Conservation (phyloP, 2,888 invertebrate genomes). For the Bellardia bayeri region DNA sequence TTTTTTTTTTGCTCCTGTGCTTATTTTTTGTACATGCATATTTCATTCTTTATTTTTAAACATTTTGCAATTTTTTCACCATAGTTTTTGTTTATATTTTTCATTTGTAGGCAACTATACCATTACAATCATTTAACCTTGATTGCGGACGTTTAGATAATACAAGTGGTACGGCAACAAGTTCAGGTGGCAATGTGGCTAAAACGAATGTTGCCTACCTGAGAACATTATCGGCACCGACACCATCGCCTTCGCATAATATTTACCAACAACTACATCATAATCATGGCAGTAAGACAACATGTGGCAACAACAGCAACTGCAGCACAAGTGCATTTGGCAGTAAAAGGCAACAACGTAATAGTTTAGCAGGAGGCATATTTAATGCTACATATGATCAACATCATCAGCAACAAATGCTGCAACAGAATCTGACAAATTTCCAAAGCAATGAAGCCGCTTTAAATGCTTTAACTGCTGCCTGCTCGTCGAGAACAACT, state of each 20-base stretch:
- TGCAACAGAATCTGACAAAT: slow-evolving; percentile 79
- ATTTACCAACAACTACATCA: slow-evolving; percentile 73
- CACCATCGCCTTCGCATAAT: slow-evolving; percentile 75
- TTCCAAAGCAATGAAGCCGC: slow-evolving; percentile 77
- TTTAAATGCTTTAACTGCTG: slow-evolving; percentile 56
- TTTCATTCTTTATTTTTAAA: slow-evolving; percentile 62
- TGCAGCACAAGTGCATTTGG: slow-evolving; percentile 72
- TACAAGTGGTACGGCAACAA: slow-evolving; percentile 74
- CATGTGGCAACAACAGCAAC: slow-evolving; percentile 69
- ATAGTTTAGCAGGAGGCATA: slow-evolving; percentile 75
- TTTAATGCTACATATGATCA: slow-evolving; percentile 74
- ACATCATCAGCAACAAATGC: slow-evolving; percentile 64
- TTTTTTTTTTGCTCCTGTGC: slow-evolving; percentile 41
- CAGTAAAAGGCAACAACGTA: slow-evolving; percentile 72
- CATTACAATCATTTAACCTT: slow-evolving; percentile 84
- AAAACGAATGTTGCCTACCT: slow-evolving; percentile 80
- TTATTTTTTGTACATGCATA: slow-evolving; percentile 41
- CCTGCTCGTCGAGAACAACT: slow-evolving; percentile 54
- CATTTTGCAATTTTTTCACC: slow-evolving; percentile 40
- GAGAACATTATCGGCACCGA: slow-evolving; percentile 82
- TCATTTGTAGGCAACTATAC: slow-evolving; percentile 83
- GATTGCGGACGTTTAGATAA: slow-evolving; percentile 81
- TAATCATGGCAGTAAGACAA: slow-evolving; percentile 64
- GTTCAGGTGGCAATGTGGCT: slow-evolving; percentile 70
- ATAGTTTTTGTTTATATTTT: slow-evolving; percentile 57